Percentiles rank a stretch among this genome's conserved stretches.
Conservation (phyloP, 2,888 invertebrate species). For the Lamellibrachia satsuma region DNA sequence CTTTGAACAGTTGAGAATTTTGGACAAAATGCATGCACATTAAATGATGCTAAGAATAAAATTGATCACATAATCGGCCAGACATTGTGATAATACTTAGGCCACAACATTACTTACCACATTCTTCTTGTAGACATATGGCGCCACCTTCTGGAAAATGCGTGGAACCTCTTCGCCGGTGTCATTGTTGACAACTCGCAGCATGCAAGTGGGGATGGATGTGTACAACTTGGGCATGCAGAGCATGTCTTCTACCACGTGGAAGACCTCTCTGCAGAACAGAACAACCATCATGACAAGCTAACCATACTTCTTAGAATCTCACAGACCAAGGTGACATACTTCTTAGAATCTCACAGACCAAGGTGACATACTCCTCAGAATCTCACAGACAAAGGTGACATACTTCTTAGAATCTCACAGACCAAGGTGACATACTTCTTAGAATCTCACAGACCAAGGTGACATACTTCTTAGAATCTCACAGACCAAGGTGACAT, state of each 20-base stretch:
- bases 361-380: too few species aligned
- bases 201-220: slow-evolving; percentile 59
- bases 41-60: not conserved
- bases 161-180: slow-evolving; percentile 62
- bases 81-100: not conserved
- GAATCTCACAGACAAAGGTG: too few species aligned
- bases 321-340: too few species aligned
- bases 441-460: too few species aligned
- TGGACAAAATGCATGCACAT: not conserved
- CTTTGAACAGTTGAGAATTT: too few species aligned
- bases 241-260: slow-evolving; percentile 61
- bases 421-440: too few species aligned
- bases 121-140: slow-evolving; percentile 64
- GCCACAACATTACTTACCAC: slow-evolving; percentile 48
- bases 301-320: not conserved
- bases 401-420: too few species aligned
- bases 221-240: slow-evolving; percentile 62
- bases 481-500: too few species aligned
- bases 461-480: too few species aligned
- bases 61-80: not conserved
- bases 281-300: not conserved
- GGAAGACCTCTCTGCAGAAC: slow-evolving; percentile 59
- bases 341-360: too few species aligned
- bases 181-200: slow-evolving; percentile 65
- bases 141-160: slow-evolving; percentile 65